phyloP scores from a whole-genome alignment of 37 sponge, comb jelly and placozoan genomes.

The Oscarella lobularis region DNA sequence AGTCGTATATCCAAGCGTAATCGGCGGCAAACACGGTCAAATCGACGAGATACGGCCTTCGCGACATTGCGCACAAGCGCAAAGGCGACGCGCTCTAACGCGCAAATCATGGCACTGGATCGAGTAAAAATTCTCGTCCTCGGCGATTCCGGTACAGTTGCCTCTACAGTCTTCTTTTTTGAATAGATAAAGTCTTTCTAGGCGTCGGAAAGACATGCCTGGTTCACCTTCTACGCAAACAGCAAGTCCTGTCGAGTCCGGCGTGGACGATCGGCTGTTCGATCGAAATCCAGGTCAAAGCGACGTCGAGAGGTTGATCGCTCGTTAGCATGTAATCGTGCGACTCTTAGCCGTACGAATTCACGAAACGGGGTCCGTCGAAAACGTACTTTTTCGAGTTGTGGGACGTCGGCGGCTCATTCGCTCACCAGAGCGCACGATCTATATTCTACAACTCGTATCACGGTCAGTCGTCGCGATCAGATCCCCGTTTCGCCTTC shows the following conservation, averaged over 20 bases:
- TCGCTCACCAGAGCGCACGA: constrained; percentile 58
- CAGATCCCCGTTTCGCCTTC: not conserved
- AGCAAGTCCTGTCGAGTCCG: constrained; percentile 31
- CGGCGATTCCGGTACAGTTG: constrained; percentile 67
- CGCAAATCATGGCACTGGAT: not conserved
- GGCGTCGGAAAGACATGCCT: constrained; percentile 93
- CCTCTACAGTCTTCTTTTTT: not conserved
- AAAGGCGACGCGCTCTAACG: too few species aligned
- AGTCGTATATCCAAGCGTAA: not conserved
- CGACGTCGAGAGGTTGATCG: not conserved
- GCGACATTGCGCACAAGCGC: too few species aligned
- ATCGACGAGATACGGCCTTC: not conserved
- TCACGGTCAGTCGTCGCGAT: constrained; percentile 32
- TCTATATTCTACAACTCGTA: constrained; percentile 58
- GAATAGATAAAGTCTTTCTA: constrained; percentile 10
- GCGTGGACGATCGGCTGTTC: constrained; percentile 81
- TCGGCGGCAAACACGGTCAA: not conserved
- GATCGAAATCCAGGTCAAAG: constrained; percentile 71
- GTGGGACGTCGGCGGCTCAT: constrained; percentile 91
- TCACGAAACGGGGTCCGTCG: not conserved
- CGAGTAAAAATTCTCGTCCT: constrained; percentile 74
- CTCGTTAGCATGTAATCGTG: not conserved
- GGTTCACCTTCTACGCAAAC: constrained; percentile 74
- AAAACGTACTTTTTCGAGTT: constrained; percentile 76
- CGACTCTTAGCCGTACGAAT: not conserved